A percentile compares a stretch with the other conserved stretches of the same genome.
phyloP scores from a whole-genome alignment of 1,140 invertebrate genomes.

The Sminthurinus signatus region DNA sequence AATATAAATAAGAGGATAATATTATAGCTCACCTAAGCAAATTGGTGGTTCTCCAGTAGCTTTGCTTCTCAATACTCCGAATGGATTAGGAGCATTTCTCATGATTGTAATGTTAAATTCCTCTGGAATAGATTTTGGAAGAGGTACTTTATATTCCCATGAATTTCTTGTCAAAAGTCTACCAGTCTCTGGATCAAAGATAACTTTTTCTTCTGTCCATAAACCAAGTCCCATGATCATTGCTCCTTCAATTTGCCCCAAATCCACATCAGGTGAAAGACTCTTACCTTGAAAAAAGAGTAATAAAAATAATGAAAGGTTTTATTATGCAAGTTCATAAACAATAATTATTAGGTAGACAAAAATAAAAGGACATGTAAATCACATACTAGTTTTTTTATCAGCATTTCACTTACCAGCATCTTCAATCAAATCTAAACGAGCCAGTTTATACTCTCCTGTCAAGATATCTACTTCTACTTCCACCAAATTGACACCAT shows the following conservation, averaged over 20 bases:
- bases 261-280: constrained; percentile 44
- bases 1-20: too few species aligned
- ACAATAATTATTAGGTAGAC: too few species aligned
- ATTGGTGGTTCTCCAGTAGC: constrained; percentile 45
- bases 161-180: constrained; percentile 28
- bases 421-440: constrained; percentile 50
- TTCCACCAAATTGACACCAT: constrained; percentile 57
- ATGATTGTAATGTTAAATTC: constrained; percentile 71
- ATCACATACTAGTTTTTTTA: too few species aligned
- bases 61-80: constrained; percentile 70
- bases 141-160: constrained; percentile 68
- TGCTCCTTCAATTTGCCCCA: constrained; percentile 73
- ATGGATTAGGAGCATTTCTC: constrained; percentile 61
- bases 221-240: constrained; percentile 82
- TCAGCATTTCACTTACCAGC: constrained; percentile 56
- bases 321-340: too few species aligned
- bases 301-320: too few species aligned
- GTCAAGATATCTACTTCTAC: constrained; percentile 70
- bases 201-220: constrained; percentile 53
- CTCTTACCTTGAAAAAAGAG: too few species aligned
- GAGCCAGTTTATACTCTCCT: constrained; percentile 48
- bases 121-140: constrained; percentile 74
- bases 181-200: constrained; percentile 31
- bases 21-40: too few species aligned
- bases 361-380: constrained; percentile 42